Percentiles rank a stretch among this genome's conserved stretches.
Evolutionary conservation across 2,888 invertebrate genomes (phyloP).

Genomic region (Elysia crispata): DNA sequence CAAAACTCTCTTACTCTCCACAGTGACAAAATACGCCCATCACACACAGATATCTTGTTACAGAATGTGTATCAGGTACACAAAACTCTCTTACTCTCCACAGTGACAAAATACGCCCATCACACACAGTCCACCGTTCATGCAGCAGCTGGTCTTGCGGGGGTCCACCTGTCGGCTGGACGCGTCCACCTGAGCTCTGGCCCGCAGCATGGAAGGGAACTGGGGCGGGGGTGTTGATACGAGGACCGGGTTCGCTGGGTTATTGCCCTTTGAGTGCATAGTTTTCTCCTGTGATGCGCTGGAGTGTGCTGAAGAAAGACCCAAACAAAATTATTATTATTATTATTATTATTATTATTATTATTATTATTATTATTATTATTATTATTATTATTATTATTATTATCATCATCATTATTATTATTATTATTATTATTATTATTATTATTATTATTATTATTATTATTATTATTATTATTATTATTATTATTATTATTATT

Average conservation of each 20-base stretch:
- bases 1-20: constrained; percentile 48
- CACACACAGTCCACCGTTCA: constrained; percentile 55
- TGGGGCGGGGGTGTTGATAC: background rate
- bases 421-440: too few species aligned
- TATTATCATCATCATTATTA: too few species aligned
- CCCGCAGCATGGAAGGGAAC: background rate
- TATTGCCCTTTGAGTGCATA: background rate
- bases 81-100: constrained; percentile 48
- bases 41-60: constrained; percentile 51
- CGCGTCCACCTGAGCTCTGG: background rate
- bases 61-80: background rate
- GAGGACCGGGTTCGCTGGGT: background rate
- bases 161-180: too few species aligned
- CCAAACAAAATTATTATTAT: too few species aligned
- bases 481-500: too few species aligned
- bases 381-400: too few species aligned
- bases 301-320: background rate
- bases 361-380: too few species aligned
- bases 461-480: too few species aligned
- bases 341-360: too few species aligned
- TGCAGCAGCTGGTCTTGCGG: constrained; percentile 44
- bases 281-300: background rate
- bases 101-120: constrained; percentile 57
- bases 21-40: constrained; percentile 57
- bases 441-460: too few species aligned